Conservation (phyloP, 2,797 vertebrate species). For the Poliocrania exsul region DNA sequence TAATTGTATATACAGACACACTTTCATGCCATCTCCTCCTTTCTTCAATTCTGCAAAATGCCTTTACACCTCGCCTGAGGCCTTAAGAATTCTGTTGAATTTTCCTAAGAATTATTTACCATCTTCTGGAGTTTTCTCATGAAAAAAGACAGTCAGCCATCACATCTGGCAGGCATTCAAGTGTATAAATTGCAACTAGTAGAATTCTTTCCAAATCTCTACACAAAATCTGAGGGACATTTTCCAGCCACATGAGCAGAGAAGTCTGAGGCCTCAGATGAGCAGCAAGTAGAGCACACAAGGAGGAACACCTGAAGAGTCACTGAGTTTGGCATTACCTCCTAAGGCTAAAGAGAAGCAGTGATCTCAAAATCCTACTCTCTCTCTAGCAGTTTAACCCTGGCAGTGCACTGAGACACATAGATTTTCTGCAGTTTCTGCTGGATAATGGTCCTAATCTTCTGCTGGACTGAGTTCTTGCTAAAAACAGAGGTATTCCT, state of each 20-base stretch:
- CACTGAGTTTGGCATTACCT: not conserved
- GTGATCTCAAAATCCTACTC: not conserved
- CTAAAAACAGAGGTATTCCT: not conserved
- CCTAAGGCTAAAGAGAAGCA: not conserved
- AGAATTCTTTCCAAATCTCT: not conserved
- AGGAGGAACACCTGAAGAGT: not conserved
- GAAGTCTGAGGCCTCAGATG: not conserved
- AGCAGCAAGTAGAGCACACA: not conserved
- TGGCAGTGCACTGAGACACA: not conserved
- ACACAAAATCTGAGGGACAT: not conserved
- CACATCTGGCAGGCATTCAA: not conserved
- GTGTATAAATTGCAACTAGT: not conserved
- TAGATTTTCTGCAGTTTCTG: not conserved
- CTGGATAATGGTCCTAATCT: not conserved
- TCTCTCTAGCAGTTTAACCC: not conserved
- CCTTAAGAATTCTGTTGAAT: not conserved
- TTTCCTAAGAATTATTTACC: not conserved
- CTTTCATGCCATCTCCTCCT: not conserved
- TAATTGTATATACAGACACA: not conserved
- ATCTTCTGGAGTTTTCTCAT: not conserved
- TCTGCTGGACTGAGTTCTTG: not conserved
- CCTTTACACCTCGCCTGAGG: not conserved
- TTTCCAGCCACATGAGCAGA: not conserved
- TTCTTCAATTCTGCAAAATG: not conserved
- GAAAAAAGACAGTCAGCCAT: not conserved